Percentiles rank a stretch among this genome's conserved stretches.
Conservation (phyloP, 1,140 invertebrate species). For the Drosophila sucinea region DNA sequence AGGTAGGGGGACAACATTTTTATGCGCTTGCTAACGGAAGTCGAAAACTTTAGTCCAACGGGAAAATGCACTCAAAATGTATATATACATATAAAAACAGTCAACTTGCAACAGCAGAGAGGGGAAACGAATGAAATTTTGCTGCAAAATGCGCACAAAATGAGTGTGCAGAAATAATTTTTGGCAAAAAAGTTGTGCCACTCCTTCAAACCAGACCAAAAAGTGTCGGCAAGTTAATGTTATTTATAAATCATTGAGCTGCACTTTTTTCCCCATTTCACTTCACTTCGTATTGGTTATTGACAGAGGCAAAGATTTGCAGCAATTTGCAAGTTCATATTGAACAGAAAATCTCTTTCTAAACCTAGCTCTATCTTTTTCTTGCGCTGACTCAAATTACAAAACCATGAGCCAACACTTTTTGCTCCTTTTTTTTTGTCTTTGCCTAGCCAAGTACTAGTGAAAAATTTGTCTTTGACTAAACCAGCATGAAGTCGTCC, state of each 20-base stretch:
- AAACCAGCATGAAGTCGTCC: slow-evolving; percentile 64
- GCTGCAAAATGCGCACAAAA: slow-evolving; percentile 64
- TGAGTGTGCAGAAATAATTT: slow-evolving; percentile 75
- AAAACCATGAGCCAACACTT: slow-evolving; percentile 11
- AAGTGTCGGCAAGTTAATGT: slow-evolving; percentile 59
- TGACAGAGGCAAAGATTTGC: slow-evolving; percentile 28
- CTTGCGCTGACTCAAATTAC: neutral
- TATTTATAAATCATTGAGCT: slow-evolving; percentile 59
- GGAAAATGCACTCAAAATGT: slow-evolving; percentile 67
- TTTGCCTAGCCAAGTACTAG: slow-evolving; percentile 19
- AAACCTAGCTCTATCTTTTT: neutral
- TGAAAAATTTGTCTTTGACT: slow-evolving; percentile 73
- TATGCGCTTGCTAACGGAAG: slow-evolving; percentile 74
- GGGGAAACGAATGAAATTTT: slow-evolving; percentile 30
- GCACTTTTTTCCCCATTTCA: slow-evolving; percentile 23
- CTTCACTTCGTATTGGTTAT: slow-evolving; percentile 34
- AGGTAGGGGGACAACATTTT: slow-evolving; percentile 46
- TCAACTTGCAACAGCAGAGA: slow-evolving; percentile 21
- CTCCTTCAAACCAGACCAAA: slow-evolving; percentile 47
- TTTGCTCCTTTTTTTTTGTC: neutral
- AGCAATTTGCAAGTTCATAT: slow-evolving; percentile 6
- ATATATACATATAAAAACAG: slow-evolving; percentile 33
- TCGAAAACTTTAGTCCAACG: slow-evolving; percentile 69
- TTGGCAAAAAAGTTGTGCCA: slow-evolving; percentile 55
- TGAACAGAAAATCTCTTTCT: slow-evolving; percentile 8